Conservation (phyloP, 2,113 vertebrate species). For the Sisor rabdophorus region DNA sequence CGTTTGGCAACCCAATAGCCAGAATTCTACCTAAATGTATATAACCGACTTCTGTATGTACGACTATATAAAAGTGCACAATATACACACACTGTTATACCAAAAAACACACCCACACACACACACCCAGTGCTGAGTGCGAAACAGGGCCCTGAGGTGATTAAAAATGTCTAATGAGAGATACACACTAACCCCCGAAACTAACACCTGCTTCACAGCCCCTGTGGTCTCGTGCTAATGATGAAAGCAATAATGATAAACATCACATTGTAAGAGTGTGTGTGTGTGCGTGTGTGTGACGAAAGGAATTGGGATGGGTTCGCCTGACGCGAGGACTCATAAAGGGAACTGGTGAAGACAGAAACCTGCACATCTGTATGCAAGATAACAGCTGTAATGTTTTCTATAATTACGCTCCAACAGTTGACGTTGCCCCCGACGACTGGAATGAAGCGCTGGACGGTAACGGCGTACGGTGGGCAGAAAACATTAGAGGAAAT, state of each 20-base stretch:
- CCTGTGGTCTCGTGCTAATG: conserved; percentile 11
- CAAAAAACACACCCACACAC: conserved; percentile 2
- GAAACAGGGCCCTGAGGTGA: conserved; percentile 9
- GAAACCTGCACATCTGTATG: conserved; percentile 5
- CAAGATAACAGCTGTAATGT: conserved; percentile 14
- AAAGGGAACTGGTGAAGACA: conserved; percentile 6
- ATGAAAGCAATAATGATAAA: conserved; percentile 23
- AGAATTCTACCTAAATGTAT: conserved; percentile 8
- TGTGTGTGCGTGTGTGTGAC: neutral
- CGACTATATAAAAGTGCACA: neutral
- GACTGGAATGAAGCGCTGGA: neutral
- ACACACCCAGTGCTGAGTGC: neutral
- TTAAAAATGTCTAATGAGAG: conserved; percentile 29
- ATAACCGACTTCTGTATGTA: neutral
- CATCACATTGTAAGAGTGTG: neutral
- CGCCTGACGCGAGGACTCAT: neutral
- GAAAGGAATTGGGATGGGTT: neutral
- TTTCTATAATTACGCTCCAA: conserved; percentile 27
- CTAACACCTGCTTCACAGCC: conserved; percentile 25
- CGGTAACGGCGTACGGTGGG: neutral
- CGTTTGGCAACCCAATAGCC: conserved; percentile 3
- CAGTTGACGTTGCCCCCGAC: neutral
- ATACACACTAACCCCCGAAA: conserved; percentile 9
- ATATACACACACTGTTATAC: neutral
- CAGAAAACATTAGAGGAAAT: neutral